A percentile compares a stretch with the other conserved stretches of the same genome.
These are phyloP conservation scores for Lepus townsendii DNA, from an alignment of 2,797 vertebrate genomes.

Conservation along the genomic window DNA sequence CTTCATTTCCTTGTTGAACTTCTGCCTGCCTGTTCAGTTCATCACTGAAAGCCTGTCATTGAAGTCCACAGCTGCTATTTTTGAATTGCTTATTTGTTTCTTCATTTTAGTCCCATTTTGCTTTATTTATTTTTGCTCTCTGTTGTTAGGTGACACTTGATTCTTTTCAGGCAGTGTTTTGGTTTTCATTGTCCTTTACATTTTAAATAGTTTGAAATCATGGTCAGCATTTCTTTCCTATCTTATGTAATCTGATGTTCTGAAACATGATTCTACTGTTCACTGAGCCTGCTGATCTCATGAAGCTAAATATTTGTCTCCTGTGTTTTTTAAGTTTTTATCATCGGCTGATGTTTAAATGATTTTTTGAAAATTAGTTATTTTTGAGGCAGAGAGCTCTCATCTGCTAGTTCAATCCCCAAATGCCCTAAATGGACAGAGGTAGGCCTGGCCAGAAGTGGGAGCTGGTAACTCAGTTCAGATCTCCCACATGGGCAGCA, in stretches of 20 bases:
- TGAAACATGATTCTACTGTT: not conserved
- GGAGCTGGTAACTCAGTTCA: too few relatives aligned
- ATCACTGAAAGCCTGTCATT: not conserved
- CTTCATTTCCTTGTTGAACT: not conserved
- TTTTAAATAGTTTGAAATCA: constrained; percentile 30
- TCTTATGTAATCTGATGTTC: not conserved
- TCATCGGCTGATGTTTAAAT: not conserved
- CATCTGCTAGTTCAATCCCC: too few relatives aligned
- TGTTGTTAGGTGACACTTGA: not conserved
- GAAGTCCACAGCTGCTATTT: not conserved
- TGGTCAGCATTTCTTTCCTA: not conserved
- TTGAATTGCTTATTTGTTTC: not conserved
- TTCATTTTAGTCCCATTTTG: not conserved
- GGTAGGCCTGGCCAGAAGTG: too few relatives aligned
- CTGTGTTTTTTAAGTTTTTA: constrained; percentile 39
- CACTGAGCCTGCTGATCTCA: constrained; percentile 13
- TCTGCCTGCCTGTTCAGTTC: not conserved
- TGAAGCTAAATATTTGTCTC: constrained; percentile 22
- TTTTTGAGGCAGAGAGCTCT: too few relatives aligned
- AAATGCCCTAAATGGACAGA: too few relatives aligned
- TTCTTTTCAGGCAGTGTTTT: not conserved
- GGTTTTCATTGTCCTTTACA: constrained; percentile 3
- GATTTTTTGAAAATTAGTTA: too few relatives aligned
- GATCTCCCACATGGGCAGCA: too few relatives aligned
- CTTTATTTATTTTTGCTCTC: not conserved